Percentiles rank a stretch among this genome's conserved stretches.
These are phyloP conservation scores for Agonopterix arenella DNA, from an alignment of 2,888 invertebrate genomes.

Conservation along the genomic window DNA sequence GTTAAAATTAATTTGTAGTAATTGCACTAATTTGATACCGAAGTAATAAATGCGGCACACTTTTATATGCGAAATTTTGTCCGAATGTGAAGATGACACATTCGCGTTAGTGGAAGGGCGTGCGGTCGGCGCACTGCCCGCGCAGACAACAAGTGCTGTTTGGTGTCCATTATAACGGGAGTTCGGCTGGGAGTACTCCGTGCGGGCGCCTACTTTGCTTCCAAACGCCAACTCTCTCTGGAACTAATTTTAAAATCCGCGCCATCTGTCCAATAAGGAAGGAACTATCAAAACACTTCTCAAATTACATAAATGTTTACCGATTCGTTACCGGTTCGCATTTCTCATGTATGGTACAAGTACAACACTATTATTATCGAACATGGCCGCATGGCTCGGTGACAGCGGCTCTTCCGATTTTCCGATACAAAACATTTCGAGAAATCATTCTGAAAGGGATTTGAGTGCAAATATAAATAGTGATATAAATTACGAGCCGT, in stretches of 20 bases:
- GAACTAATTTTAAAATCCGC: conserved; percentile 29
- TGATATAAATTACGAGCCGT: conserved; percentile 19
- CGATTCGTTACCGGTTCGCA: conserved; percentile 4
- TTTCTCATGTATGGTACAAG: conserved; percentile 14
- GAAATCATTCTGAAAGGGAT: conserved; percentile 17
- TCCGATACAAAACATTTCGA: conserved; percentile 23
- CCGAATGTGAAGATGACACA: conserved; percentile 63
- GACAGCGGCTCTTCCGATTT: conserved; percentile 38
- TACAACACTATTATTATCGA: conserved; percentile 32
- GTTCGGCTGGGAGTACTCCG: conserved; percentile 63
- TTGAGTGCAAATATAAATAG: conserved; percentile 19
- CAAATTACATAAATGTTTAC: conserved; percentile 10
- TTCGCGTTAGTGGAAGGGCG: conserved; percentile 68
- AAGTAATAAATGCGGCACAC: conserved; percentile 37
- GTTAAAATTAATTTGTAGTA: conserved; percentile 19
- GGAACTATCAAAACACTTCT: conserved; percentile 9
- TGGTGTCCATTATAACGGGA: conserved; percentile 69
- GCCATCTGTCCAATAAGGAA: conserved; percentile 41
- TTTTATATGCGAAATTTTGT: conserved; percentile 58
- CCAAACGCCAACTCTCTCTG: conserved; percentile 36
- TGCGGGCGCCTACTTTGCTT: conserved; percentile 46
- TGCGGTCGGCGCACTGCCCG: conserved; percentile 75
- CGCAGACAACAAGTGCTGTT: conserved; percentile 66
- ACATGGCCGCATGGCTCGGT: conserved; percentile 65
- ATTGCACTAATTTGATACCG: conserved; percentile 34